Evolutionary conservation across 1,140 invertebrate genomes (phyloP).

Genomic region (Saccostrea echinata): DNA sequence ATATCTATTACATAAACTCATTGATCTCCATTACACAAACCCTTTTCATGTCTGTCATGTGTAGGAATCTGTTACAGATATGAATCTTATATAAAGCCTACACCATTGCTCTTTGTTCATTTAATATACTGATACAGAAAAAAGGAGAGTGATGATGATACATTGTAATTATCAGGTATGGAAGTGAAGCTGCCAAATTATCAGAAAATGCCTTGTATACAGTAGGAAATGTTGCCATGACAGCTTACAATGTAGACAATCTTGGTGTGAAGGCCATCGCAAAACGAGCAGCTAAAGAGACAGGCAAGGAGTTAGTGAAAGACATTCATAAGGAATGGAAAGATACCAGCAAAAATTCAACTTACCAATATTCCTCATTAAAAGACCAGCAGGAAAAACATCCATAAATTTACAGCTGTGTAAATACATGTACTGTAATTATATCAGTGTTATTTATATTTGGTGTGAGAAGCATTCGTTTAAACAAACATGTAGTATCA

Average conservation of each 20-base stretch:
- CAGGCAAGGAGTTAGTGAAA: conserved; percentile 83
- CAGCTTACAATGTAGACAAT: conserved; percentile 83
- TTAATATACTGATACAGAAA: no score
- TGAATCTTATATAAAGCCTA: no score
- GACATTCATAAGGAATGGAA: conserved; percentile 70
- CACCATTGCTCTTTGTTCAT: no score
- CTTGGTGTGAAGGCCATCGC: conserved; percentile 85
- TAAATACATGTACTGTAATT: neutral
- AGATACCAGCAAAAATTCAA: neutral
- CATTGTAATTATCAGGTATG: conserved; percentile 82
- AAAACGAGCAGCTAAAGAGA: conserved; percentile 85
- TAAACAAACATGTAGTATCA: no score
- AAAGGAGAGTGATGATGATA: no score
- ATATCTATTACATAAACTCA: no score
- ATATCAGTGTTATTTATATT: neutral
- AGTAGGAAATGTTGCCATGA: conserved; percentile 84
- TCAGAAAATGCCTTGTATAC: conserved; percentile 84
- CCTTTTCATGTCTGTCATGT: no score
- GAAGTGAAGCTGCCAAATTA: conserved; percentile 82
- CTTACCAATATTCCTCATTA: neutral
- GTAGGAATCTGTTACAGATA: no score
- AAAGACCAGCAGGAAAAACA: conserved; percentile 10
- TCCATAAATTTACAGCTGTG: neutral
- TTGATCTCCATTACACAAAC: no score
- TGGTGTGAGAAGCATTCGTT: neutral